Evolutionary conservation across 2,888 invertebrate species (phyloP), one percentile per base, ranked within the genome.

Genomic region (Fissipunctia ypsillon): DNA sequence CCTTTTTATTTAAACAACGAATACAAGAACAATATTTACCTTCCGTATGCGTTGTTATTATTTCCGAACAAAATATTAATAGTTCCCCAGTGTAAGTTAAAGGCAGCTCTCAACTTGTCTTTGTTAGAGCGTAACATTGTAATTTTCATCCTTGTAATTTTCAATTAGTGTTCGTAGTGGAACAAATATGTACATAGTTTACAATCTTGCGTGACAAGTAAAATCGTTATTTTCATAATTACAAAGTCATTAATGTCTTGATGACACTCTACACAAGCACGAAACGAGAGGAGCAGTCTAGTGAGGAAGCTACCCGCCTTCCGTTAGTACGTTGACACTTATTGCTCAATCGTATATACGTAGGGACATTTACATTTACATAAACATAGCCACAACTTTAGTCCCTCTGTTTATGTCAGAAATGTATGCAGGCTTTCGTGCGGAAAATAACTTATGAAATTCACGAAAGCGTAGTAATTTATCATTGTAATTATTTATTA

Each of bases 171-270:
- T 71, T 81, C 73, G 70, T 82, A 78, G 76, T 81, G 69, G 68
- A 83, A 79, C 84, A 86, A 85, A 84, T 87, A 84, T 84, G 78
- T 83, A 81, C 84, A 84, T 85, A 87, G 87, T 87, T 87, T 72
- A 80, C 71, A 78, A 82, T 84, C 73, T 76, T 75, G 74, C 78
- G 80, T 86, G 88, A 85, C 85, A 83, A 81, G 85, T 84, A 74
- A 82, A 87, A 87, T 84, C 74, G 78, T 76, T 82, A 84, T 81
- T 84, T 84, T 87, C 81, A 86, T 84, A 88, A 89, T 89, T 87
- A 88, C 81, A 87, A 89, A 87, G 85, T 87, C 85, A 84, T 89
- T 89, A 88, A 85, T 87, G 85, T 83, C 80, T 84, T 83, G 84
- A 73, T 82, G 83, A 80, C 80, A 87, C 84, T 87, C 73, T 78